phyloP scores from a whole-genome alignment of 2,113 vertebrate species.

The Polyodon spathula region DNA sequence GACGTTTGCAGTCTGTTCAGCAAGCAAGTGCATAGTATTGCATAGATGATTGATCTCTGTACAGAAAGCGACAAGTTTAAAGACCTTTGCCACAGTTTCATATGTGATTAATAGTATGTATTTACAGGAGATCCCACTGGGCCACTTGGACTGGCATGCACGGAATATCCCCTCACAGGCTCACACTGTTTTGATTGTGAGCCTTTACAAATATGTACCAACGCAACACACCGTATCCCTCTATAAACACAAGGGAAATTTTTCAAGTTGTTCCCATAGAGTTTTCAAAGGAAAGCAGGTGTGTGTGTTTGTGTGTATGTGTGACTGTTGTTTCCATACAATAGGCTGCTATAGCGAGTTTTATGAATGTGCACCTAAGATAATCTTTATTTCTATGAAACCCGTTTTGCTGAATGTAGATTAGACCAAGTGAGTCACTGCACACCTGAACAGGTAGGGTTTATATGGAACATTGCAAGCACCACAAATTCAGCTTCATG shows the following conservation, averaged over 20 bases:
- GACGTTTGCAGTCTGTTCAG: too few relatives aligned
- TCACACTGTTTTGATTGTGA: constrained; percentile 31
- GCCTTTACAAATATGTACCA: constrained; percentile 37
- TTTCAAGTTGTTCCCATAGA: constrained; percentile 28
- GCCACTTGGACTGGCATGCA: constrained; percentile 34
- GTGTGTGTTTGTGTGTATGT: constrained; percentile 36
- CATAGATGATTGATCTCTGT: too few relatives aligned
- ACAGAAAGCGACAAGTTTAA: too few relatives aligned
- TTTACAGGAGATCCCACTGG: constrained; percentile 31
- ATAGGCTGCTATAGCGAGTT: constrained; percentile 16
- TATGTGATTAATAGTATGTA: not conserved
- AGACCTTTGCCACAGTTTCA: not conserved
- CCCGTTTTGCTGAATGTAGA: too few relatives aligned
- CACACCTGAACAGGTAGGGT: too few relatives aligned
- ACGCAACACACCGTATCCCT: constrained; percentile 36
- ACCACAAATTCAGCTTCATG: too few relatives aligned
- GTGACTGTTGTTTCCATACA: constrained; percentile 9
- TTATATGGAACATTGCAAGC: too few relatives aligned
- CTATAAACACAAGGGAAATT: constrained; percentile 27
- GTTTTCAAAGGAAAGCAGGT: constrained; percentile 24
- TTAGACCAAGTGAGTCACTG: too few relatives aligned
- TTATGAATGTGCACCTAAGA: not conserved
- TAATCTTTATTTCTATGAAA: too few relatives aligned
- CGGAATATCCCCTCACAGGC: constrained; percentile 4
- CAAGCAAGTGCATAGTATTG: too few relatives aligned